Base-by-base conservation (phyloP, 2,797 vertebrate genomes). In the Psittacula echo region DNA sequence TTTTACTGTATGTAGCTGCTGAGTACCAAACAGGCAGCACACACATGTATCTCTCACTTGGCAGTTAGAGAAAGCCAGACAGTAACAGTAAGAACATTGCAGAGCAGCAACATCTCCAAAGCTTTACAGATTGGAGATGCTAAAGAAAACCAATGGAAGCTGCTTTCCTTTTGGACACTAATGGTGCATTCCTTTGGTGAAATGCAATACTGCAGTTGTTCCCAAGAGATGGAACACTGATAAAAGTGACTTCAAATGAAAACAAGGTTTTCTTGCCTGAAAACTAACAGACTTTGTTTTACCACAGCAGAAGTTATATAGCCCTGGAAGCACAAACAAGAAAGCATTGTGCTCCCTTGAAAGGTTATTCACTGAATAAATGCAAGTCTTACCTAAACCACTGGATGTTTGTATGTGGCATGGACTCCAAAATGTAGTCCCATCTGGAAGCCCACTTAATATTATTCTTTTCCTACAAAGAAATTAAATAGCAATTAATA, bases 351-450 rank as follows among this genome's bases (percentile, higher is more conserved):
- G 67, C 48, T 94, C 27, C 37, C 9, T 42, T 75, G 32, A 30
- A 87, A 80, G 42, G 11, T 76, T 82, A 81, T 61, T 90, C 62
- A 89, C 45, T 62, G 56, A 72, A 87, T 45, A 65, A 90, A 67
- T 4, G 17, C n/a, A 83, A 48, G 50, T 67, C 97, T 97, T 97
- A 99, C 99, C 99, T 99, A 95, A 99, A 99, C 99, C 99, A 99
- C 96, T 99, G 98, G 94, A 99, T 99, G 94, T 99, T 99, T 50
- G 98, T 98, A 96, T 99, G 98, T 11, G 98, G 98, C 98, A 99
- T 98, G 29, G 98, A 99, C 68, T 99, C 98, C 95, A 99, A 97
- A 97, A 99, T 99, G 96, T 99, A 99, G 97, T 99, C 98, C 98
- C 98, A 99, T 45, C 99, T 98, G 41, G 99, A 99, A 39, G 98